Evolutionary conservation across 2,797 vertebrate genomes (phyloP).

Genomic region (Pipistrellus pygmaeus): DNA sequence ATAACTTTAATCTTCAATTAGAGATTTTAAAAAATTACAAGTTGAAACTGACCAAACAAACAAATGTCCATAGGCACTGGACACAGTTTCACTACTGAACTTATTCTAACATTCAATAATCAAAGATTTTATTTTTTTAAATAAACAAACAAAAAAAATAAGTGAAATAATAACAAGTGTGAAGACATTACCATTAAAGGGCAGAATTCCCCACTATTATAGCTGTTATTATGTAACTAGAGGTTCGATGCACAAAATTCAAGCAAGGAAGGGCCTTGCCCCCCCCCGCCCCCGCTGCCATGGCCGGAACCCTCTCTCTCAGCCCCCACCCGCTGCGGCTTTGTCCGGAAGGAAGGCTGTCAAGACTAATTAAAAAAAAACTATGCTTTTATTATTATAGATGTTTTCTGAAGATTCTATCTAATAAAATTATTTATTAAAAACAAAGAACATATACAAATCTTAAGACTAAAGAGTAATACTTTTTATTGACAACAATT

Average conservation of each 20-base stretch:
- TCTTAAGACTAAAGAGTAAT: neutral
- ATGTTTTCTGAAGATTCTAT: neutral
- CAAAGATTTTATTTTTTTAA: neutral
- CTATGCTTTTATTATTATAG: neutral
- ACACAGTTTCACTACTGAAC: neutral
- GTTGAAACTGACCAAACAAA: neutral
- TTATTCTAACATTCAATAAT: neutral
- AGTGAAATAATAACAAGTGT: neutral
- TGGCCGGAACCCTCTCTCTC: too few relatives aligned
- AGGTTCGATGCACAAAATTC: too few relatives aligned
- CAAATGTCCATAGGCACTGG: neutral
- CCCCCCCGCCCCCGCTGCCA: too few relatives aligned
- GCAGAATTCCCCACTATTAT: neutral
- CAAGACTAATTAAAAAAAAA: too few relatives aligned
- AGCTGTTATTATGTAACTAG: neutral
- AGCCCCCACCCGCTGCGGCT: too few relatives aligned
- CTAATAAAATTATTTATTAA: neutral
- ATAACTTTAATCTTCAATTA: neutral
- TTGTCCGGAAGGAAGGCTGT: too few relatives aligned
- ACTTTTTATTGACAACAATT: neutral
- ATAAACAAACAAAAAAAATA: neutral
- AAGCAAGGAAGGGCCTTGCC: too few relatives aligned
- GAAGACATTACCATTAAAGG: neutral
- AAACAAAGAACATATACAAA: neutral
- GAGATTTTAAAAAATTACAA: neutral